A percentile compares a stretch with the other conserved stretches of the same genome.
Evolutionary conservation across 2,797 vertebrate species (phyloP).

Genomic region (Bradypodion ventrale): DNA sequence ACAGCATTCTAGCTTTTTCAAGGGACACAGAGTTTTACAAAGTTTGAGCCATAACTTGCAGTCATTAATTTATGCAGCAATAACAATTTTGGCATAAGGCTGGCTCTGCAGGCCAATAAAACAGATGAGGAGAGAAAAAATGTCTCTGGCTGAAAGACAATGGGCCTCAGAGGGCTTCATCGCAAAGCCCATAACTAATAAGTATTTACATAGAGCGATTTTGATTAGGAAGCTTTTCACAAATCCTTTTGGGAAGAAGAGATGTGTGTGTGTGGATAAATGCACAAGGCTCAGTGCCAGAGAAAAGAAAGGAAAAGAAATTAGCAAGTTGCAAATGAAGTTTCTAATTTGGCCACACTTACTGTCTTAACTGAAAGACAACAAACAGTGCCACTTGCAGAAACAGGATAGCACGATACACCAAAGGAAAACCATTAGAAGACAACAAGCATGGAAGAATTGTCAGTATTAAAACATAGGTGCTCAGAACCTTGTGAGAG

Average conservation of each 20-base stretch:
- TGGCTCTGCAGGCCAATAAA: conserved; percentile 49
- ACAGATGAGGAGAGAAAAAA: conserved; percentile 65
- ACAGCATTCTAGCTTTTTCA: conserved; percentile 44
- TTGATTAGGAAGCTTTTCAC: conserved; percentile 18
- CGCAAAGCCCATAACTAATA: conserved; percentile 53
- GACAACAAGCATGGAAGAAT: not conserved
- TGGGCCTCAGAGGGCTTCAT: conserved; percentile 51
- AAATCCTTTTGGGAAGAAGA: conserved; percentile 31
- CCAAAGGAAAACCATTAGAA: not conserved
- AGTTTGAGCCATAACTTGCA: conserved; percentile 56
- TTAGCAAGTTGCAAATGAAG: not conserved
- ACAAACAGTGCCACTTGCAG: not conserved
- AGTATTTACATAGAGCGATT: conserved; percentile 53
- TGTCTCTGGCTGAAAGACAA: conserved; percentile 58
- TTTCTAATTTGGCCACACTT: not conserved
- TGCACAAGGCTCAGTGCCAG: conserved; percentile 11
- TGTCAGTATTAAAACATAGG: not conserved
- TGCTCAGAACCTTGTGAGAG: not conserved
- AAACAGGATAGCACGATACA: not conserved
- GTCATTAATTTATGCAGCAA: conserved; percentile 69
- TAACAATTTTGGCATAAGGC: conserved; percentile 60
- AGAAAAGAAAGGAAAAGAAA: conserved; percentile 6
- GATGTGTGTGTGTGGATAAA: not conserved
- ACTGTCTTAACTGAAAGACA: not conserved
- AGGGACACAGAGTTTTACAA: conserved; percentile 57